Percentiles rank a stretch among this genome's conserved stretches.
Conservation (phyloP, 2,888 invertebrate species). For the Deilephila elpenor region DNA sequence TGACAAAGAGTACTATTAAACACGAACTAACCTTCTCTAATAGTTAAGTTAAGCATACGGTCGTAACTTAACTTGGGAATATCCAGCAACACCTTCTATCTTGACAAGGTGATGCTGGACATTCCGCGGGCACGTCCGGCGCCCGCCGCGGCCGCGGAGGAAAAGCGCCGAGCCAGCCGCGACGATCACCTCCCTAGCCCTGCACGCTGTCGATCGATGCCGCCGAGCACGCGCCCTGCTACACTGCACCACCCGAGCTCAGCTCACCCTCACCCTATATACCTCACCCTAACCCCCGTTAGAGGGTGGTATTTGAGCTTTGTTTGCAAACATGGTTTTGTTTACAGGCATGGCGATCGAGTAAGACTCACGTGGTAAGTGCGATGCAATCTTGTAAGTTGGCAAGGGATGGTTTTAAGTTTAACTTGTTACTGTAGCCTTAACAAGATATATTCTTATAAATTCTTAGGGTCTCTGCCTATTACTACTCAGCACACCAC, state of each 20-base stretch:
- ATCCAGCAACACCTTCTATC: neutral
- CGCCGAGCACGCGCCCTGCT: neutral
- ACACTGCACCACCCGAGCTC: neutral
- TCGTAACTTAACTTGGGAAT: conserved; percentile 1
- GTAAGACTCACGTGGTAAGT: too few relatives aligned
- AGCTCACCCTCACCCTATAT: neutral
- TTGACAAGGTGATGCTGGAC: neutral
- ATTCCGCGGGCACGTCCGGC: neutral
- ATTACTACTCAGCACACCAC: too few relatives aligned
- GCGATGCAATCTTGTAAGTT: too few relatives aligned
- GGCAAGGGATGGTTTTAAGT: too few relatives aligned
- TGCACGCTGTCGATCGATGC: neutral
- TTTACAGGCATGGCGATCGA: too few relatives aligned
- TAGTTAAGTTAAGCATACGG: neutral
- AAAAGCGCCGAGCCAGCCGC: neutral
- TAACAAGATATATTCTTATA: too few relatives aligned
- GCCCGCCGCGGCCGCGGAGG: neutral
- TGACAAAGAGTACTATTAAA: neutral
- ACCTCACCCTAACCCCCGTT: neutral
- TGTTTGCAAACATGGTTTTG: neutral
- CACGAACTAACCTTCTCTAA: neutral
- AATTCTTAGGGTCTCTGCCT: too few relatives aligned
- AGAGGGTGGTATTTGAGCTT: neutral
- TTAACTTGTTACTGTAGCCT: too few relatives aligned
- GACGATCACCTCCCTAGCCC: neutral